These are phyloP conservation scores for Hyperopisus bebe DNA, from an alignment of 2,113 vertebrate genomes.

Conservation along the genomic window DNA sequence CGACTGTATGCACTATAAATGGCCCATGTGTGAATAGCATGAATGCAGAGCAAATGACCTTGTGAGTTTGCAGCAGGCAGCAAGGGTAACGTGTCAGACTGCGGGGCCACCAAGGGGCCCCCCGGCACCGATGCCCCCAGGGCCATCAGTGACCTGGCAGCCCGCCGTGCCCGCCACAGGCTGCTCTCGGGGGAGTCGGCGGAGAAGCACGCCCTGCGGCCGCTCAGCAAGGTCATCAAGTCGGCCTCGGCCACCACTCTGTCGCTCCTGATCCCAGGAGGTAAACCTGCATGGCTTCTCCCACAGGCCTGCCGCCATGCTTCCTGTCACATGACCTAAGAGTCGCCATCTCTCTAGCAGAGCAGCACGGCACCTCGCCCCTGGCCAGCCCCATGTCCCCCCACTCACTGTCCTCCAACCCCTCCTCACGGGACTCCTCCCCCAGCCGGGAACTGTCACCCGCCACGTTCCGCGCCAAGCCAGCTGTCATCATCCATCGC, in stretches of 20 bases:
- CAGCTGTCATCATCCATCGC: slow-evolving; percentile 84
- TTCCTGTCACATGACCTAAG: background rate
- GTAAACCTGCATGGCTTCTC: slow-evolving; percentile 43
- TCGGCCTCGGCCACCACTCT: slow-evolving; percentile 89
- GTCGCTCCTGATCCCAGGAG: slow-evolving; percentile 91
- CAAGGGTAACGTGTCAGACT: slow-evolving; percentile 60
- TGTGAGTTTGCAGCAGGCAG: slow-evolving; percentile 60
- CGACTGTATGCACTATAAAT: background rate
- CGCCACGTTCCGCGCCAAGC: slow-evolving; percentile 24
- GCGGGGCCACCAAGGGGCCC: slow-evolving; percentile 47
- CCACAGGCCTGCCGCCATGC: background rate
- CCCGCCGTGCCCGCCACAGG: slow-evolving; percentile 85
- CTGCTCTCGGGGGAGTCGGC: slow-evolving; percentile 83
- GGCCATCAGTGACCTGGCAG: slow-evolving; percentile 91
- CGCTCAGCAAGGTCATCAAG: slow-evolving; percentile 95
- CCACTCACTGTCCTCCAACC: slow-evolving; percentile 82
- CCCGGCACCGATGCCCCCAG: slow-evolving; percentile 70
- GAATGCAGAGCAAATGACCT: background rate
- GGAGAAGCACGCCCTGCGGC: slow-evolving; percentile 73
- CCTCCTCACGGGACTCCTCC: slow-evolving; percentile 87
- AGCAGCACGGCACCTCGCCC: slow-evolving; percentile 62
- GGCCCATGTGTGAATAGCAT: background rate
- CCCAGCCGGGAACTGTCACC: slow-evolving; percentile 78
- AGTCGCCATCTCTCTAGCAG: slow-evolving; percentile 44
- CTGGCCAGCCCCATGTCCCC: slow-evolving; percentile 83